Base-by-base conservation (phyloP, 2,797 vertebrate genomes). In the Clarias platycephalus region DNA sequence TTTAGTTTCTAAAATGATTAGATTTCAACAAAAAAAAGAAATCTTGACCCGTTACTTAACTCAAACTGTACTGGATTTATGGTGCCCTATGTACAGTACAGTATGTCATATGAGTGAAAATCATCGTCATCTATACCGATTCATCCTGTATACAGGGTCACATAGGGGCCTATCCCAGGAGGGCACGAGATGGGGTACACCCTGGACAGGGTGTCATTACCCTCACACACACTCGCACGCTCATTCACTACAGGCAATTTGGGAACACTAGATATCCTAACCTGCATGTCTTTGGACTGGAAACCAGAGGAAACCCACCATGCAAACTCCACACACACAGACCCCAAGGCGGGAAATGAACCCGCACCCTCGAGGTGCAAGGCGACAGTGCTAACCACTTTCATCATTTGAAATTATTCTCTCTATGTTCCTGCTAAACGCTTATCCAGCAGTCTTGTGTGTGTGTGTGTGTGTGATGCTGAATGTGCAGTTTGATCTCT, bases 401-500 rank as follows among this genome's bases (percentile, higher is more conserved):
- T 34, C 10, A 15, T 75, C 16, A 5, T 75, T 55, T 74, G 4
- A 28, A 37, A n/a, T 75, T 2, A 0, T 75, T 55, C n/a, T 55
- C 24, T 26, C 2, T 49, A 3, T 3, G 7, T 31, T 28, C 44
- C 57, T 58, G 74, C 3, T 57, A 22, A 16, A 31, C 3, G 18
- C 8, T 6, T 20, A 4, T 76, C 53, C 53, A 34, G 53, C 49
- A 12, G 53, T 74, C 1, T n/a, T 31, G 1, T 0, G 49, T 16
- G 9, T 37, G 20, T 16, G 62, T 49, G 44, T 49, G 44, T 10
- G 40, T 44, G 20, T 0, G 28, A 22, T 74, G 49, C 84, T 72
- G 83, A 72, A 37, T 40, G 67, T 72, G 83, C 83, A 79, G 74
- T 79, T 3, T 40, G 49, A 57, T 58, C 4, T 31, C 58, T 31